A percentile compares a stretch with the other conserved stretches of the same genome.
phyloP scores from a whole-genome alignment of 2,888 invertebrate genomes.

The Platerodrilus igneus region DNA sequence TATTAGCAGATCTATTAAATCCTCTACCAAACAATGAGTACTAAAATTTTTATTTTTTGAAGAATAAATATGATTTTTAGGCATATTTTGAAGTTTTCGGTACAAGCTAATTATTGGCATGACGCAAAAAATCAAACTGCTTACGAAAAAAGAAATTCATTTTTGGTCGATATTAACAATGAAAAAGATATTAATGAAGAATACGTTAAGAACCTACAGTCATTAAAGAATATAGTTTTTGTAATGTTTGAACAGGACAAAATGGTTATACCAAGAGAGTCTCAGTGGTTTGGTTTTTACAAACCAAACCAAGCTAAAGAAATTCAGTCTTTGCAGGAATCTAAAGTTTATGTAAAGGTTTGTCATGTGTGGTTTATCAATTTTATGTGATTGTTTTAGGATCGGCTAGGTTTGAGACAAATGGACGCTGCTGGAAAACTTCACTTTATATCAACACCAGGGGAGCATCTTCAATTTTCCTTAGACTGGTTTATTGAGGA shows the following conservation, averaged over 20 bases:
- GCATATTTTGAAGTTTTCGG: slow-evolving; percentile 67
- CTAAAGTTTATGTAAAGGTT: slow-evolving; percentile 74
- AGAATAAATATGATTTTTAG: slow-evolving; percentile 57
- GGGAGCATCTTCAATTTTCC: slow-evolving; percentile 77
- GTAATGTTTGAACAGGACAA: slow-evolving; percentile 86
- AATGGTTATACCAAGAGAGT: slow-evolving; percentile 86
- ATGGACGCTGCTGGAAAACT: slow-evolving; percentile 67
- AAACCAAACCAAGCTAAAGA: slow-evolving; percentile 74
- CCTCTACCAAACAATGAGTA: slow-evolving; percentile 79
- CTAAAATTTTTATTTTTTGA: slow-evolving; percentile 28
- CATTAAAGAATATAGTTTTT: slow-evolving; percentile 78
- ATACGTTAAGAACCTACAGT: slow-evolving; percentile 74
- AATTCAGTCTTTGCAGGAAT: slow-evolving; percentile 66
- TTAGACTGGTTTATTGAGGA: slow-evolving; percentile 71
- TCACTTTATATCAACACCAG: slow-evolving; percentile 67
- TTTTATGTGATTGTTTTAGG: slow-evolving; percentile 54
- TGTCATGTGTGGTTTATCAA: neutral
- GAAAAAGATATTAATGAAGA: slow-evolving; percentile 63
- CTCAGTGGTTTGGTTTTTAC: slow-evolving; percentile 96
- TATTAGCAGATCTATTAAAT: slow-evolving; percentile 71
- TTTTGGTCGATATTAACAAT: slow-evolving; percentile 94
- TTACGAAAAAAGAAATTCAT: slow-evolving; percentile 74
- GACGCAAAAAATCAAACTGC: slow-evolving; percentile 80
- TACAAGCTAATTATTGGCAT: slow-evolving; percentile 99
- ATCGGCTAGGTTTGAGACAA: slow-evolving; percentile 70